Percentiles rank a stretch among this genome's conserved stretches.
These are phyloP conservation scores for Halictus quadricinctus DNA, from an alignment of 2,888 invertebrate species.

Conservation along the genomic window DNA sequence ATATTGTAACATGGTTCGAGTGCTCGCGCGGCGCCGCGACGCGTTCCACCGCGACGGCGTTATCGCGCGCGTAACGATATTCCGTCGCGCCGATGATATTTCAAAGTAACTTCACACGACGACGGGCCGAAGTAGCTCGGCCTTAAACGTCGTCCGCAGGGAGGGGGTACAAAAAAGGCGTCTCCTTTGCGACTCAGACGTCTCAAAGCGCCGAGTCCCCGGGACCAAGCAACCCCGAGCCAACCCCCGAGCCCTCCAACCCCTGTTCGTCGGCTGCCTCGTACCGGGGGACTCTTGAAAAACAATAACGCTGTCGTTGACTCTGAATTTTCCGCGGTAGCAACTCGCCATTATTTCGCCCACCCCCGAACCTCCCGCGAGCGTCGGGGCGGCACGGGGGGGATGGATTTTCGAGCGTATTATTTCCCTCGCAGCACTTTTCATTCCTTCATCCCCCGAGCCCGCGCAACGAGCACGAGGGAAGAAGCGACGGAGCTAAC, in stretches of 20 bases:
- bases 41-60: background rate
- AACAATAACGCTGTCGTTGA: slow-evolving; percentile 74
- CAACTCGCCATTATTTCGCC: slow-evolving; percentile 67
- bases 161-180: slow-evolving; percentile 35
- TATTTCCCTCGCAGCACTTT: slow-evolving; percentile 74
- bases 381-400: slow-evolving; percentile 29
- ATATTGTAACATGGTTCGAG: slow-evolving; percentile 7
- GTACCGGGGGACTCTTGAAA: slow-evolving; percentile 65
- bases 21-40: background rate
- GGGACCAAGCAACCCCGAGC: background rate
- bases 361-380: slow-evolving; percentile 26
- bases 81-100: background rate
- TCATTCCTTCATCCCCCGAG: slow-evolving; percentile 10
- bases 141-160: slow-evolving; percentile 16
- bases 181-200: slow-evolving; percentile 35
- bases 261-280: background rate
- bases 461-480: slow-evolving; percentile 17
- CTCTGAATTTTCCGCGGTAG: slow-evolving; percentile 72
- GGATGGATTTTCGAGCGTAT: slow-evolving; percentile 70
- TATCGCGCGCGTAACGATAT: too few species aligned
- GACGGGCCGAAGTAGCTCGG: slow-evolving; percentile 23
- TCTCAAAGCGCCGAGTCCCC: slow-evolving; percentile 5
- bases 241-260: background rate
- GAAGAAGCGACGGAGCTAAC: slow-evolving; percentile 49
- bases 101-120: slow-evolving; percentile 27